Evolutionary conservation across 35 echinoderm and acorn worm genomes (phyloP), one percentile per base, ranked within the genome.

Genomic region (Heliocidaris tuberculata): DNA sequence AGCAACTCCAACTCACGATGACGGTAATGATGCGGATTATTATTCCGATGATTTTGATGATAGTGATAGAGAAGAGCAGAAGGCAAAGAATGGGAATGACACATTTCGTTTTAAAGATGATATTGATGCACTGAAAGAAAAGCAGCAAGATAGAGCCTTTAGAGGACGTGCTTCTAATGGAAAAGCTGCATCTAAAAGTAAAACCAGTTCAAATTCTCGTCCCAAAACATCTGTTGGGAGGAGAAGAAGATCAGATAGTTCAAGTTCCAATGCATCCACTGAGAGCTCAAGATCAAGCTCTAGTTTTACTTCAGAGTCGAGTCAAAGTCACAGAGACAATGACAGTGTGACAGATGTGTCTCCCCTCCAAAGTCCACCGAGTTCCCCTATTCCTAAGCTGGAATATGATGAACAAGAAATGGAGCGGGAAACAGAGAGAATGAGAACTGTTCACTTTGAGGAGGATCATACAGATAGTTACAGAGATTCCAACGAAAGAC

Each of bases 321-420:
- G 94, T 52, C 86, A 88, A 32, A 88, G 91, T 32, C 54, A 92
- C 31, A 96, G 94, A 95, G 97, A 98, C 48, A 94, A 96, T 50
- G 98, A 99, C 60, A 97, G 95, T 97, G 96, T 99, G 24, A 99
- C 98, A 17, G 98, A 99, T 99, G 98, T 99, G 2, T 99, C 98
- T 0, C 98, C 98, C 48, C 88, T 99, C 60, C 96, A 96, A 31
- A 99, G 98, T 90, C 98, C 98, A 86, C 78, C 94, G 7, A 95
- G 95, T n/a, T 96, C 95, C 10, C 95, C 95, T 19, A 96, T 92
- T 47, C 92, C 95, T 29, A 96, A 70, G 78, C 89, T 96, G 24
- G 61, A 96, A 86, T 96, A 96, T 93, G 90, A 95, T 48, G 88
- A 95, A 86, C 90, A 96, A 59, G 95, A 94, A 52, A 94, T 96